These are phyloP conservation scores for Fulmarus glacialis DNA, from an alignment of 2,113 vertebrate genomes.

Conservation along the genomic window DNA sequence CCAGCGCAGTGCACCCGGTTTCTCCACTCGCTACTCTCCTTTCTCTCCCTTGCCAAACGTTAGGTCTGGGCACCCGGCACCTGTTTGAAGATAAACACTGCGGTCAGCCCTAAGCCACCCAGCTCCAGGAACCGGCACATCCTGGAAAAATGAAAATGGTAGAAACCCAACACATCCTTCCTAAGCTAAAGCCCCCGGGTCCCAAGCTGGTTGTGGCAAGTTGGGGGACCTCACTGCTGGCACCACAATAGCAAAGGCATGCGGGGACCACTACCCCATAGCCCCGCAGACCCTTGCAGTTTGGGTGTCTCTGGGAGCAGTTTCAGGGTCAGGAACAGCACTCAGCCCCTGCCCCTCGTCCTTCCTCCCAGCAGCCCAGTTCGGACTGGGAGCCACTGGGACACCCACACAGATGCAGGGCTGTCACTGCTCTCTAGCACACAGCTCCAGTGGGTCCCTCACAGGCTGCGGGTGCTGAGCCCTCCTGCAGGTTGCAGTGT, in stretches of 20 bases:
- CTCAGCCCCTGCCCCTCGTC: background rate
- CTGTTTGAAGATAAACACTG: background rate
- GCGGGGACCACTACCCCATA: background rate
- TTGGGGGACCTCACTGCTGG: background rate
- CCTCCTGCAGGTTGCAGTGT: background rate
- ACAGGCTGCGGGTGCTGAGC: background rate
- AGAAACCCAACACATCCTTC: background rate
- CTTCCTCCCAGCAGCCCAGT: background rate
- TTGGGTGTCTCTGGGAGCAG: too few relatives aligned
- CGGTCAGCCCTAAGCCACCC: background rate
- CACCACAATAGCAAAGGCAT: fast-evolving
- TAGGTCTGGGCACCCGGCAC: background rate
- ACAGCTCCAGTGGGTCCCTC: background rate
- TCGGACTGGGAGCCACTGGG: background rate
- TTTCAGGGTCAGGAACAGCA: background rate
- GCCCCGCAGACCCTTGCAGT: background rate
- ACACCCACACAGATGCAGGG: background rate
- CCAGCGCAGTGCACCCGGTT: fast-evolving
- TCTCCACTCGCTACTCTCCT: background rate
- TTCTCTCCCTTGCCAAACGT: fast-evolving
- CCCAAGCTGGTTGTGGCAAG: fast-evolving
- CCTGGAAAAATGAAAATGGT: background rate
- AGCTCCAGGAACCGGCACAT: fast-evolving
- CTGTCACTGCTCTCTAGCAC: background rate
- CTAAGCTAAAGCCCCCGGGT: background rate